Percentiles rank a stretch among this genome's conserved stretches.
phyloP scores from a whole-genome alignment of 1,140 invertebrate species.

The Heliconius congener region DNA sequence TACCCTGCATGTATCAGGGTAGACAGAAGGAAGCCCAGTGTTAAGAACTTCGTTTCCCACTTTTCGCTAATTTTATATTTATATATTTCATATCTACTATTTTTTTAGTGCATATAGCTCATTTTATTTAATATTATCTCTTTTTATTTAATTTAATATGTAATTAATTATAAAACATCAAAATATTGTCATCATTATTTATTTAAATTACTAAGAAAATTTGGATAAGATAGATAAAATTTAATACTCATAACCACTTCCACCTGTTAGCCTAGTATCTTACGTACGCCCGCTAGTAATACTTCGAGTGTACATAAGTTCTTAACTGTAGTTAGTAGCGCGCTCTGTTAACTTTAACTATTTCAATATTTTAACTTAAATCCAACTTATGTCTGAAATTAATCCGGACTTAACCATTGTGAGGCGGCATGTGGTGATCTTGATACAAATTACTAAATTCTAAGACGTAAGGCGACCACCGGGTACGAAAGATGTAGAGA shows the following conservation, averaged over 20 bases:
- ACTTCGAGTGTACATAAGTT: not conserved
- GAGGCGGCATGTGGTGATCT: not conserved
- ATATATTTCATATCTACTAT: too few species aligned
- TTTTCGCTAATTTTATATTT: too few species aligned
- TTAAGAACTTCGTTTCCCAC: too few species aligned
- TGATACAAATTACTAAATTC: not conserved
- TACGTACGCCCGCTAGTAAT: not conserved
- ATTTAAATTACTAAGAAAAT: too few species aligned
- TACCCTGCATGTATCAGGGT: too few species aligned
- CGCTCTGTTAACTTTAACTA: slow-evolving; percentile 5
- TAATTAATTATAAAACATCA: too few species aligned
- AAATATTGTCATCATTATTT: too few species aligned
- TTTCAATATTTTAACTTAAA: slow-evolving; percentile 5
- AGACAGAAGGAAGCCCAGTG: too few species aligned
- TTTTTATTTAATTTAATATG: too few species aligned
- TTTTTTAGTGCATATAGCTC: too few species aligned
- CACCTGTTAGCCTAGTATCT: not conserved
- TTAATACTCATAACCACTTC: too few species aligned
- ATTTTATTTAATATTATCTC: too few species aligned
- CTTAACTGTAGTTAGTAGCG: not conserved
- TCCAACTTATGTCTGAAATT: not conserved
- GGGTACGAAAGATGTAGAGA: not conserved
- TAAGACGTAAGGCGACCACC: not conserved
- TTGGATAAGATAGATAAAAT: not conserved
- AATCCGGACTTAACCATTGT: not conserved